Evolutionary conservation across 1,140 invertebrate species (phyloP), one percentile per base, ranked within the genome.

Genomic region (Nilaparvata lugens): DNA sequence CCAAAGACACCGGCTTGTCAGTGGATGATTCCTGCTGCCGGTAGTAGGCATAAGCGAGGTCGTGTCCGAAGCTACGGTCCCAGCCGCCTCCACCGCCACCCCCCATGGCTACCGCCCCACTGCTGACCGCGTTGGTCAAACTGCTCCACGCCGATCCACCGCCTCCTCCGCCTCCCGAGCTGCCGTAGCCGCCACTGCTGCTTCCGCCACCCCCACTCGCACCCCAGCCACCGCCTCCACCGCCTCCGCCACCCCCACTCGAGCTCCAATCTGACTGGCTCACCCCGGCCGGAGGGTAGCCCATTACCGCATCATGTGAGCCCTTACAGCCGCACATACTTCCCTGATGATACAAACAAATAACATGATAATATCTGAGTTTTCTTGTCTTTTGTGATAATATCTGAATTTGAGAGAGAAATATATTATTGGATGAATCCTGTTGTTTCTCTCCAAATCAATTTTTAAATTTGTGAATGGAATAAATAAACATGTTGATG

Each of bases 61-160:
- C 19, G 3, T 45, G 42, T 16, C n/a, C 42, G 42, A 45, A 45
- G 13, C 42, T 45, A 13, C 42, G 42, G 19, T 45, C 56, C 13
- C 42, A 40, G 24, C 56, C 56, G 51, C 56, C 56, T n/a, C 56
- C 56, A n/a, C 56, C 56, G 24, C 56, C 56, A 24, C 56, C 56
- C 28, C 42, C 25, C 16, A 42, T 45, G 19, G 42, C 38, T n/a
- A n/a, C n/a, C n/a, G n/a, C n/a, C n/a, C n/a, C n/a, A 16, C 56
- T 45, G 28, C 38, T 16, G 40, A 51, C 42, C 55, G 25, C 25
- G 25, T 28, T 28, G 25, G 25, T 28, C 25, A 28, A 7, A 28
- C 25, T 28, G 25, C 25, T 42, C 9, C 31, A 38, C 19, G 38
- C 55, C 40, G 38, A 38, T 11, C 56, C 38, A 7, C 56, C 56